These are phyloP conservation scores for Odontophorus gujanensis DNA, from an alignment of 2,113 vertebrate genomes.

Conservation along the genomic window DNA sequence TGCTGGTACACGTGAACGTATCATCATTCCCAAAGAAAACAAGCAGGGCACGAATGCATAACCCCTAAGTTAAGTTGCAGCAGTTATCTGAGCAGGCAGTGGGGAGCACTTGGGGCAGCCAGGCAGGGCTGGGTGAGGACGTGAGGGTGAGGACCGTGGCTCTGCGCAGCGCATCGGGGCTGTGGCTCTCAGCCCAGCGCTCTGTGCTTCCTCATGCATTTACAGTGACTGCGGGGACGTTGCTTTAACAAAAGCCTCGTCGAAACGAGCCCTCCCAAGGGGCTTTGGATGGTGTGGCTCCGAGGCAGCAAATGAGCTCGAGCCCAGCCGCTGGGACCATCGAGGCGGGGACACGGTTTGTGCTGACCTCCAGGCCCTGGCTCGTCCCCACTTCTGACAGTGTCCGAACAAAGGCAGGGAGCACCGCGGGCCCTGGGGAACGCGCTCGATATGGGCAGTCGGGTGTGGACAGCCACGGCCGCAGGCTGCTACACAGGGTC, in stretches of 20 bases:
- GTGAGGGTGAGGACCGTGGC: not conserved
- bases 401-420: not conserved
- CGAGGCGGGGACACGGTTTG: not conserved
- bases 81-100: not conserved
- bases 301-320: not conserved
- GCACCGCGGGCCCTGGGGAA: not conserved
- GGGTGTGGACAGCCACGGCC: not conserved
- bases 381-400: not conserved
- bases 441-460: not conserved
- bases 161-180: not conserved
- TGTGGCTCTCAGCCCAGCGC: not conserved
- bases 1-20: not conserved
- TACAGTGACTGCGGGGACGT: not conserved
- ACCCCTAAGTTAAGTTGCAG: not conserved
- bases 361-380: not conserved
- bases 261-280: not conserved
- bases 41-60: fast-evolving
- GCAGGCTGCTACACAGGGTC: not conserved
- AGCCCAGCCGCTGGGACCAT: not conserved
- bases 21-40: not conserved
- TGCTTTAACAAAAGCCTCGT: not conserved
- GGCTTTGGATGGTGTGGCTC: fast-evolving
- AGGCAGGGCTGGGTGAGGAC: not conserved
- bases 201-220: not conserved
- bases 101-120: not conserved